Conservation (phyloP, 2,888 invertebrate species). For the Leucophenga maculata region DNA sequence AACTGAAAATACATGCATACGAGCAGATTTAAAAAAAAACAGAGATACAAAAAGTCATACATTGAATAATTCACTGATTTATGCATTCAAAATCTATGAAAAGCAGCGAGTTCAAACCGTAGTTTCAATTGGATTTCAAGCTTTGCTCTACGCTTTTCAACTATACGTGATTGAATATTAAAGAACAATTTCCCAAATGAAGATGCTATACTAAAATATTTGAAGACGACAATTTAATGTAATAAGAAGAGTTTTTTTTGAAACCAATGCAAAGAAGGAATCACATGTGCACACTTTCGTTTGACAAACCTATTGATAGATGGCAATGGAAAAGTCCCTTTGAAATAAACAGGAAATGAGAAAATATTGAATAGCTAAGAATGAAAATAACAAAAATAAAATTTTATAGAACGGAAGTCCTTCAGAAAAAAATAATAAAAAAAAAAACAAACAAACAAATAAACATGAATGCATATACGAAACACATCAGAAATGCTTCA, state of each 20-base stretch:
- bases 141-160: neutral
- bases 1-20: conserved; percentile 19
- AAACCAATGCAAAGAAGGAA: neutral
- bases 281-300: conserved; percentile 20
- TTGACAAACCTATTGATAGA: conserved; percentile 23
- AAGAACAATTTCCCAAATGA: neutral
- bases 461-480: too few relatives aligned
- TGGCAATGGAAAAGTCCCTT: neutral
- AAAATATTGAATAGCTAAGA: neutral
- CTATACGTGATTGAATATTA: neutral
- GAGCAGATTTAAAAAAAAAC: neutral
- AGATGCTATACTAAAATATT: neutral
- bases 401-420: neutral
- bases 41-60: neutral
- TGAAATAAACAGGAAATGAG: conserved; percentile 23
- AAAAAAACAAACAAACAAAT: neutral
- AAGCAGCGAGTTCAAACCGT: conserved; percentile 1
- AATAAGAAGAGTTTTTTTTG: neutral
- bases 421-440: neutral
- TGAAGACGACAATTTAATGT: neutral
- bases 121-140: neutral
- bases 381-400: neutral
- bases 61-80: neutral
- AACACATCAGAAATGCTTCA: too few relatives aligned
- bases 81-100: neutral